Evolutionary conservation across 2,797 vertebrate species (phyloP).

Genomic region (Apodemus agrarius): DNA sequence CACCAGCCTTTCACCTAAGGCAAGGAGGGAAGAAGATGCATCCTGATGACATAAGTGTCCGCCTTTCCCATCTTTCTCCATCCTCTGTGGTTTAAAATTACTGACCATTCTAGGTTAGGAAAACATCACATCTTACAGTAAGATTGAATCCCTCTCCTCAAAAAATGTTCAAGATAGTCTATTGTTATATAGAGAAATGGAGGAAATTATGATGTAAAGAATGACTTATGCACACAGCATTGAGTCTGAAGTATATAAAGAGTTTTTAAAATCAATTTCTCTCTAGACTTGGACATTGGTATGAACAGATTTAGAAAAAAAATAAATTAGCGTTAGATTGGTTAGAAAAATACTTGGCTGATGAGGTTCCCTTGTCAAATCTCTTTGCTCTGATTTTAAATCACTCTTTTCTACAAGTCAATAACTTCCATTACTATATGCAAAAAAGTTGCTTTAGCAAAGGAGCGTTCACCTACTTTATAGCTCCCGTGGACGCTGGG

Average conservation of each 20-base stretch:
- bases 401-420: not conserved
- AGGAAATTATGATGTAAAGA: not conserved
- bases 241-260: not conserved
- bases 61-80: rapidly evolving
- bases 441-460: too few species aligned
- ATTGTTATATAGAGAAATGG: not conserved
- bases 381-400: not conserved
- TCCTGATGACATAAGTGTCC: rapidly evolving
- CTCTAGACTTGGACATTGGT: not conserved
- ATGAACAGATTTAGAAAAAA: not conserved
- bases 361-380: not conserved
- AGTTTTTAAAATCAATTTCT: not conserved
- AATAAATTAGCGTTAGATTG: not conserved
- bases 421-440: rapidly evolving
- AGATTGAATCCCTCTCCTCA: not conserved
- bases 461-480: rapidly evolving
- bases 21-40: not conserved
- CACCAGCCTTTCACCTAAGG: rapidly evolving
- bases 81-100: not conserved
- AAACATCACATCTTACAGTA: not conserved
- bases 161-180: not conserved
- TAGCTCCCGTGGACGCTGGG: rapidly evolving
- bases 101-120: not conserved
- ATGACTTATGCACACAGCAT: not conserved
- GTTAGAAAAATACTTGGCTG: not conserved